These are phyloP conservation scores for Notocelia uddmanniana DNA, from an alignment of 2,888 invertebrate genomes.

Conservation along the genomic window DNA sequence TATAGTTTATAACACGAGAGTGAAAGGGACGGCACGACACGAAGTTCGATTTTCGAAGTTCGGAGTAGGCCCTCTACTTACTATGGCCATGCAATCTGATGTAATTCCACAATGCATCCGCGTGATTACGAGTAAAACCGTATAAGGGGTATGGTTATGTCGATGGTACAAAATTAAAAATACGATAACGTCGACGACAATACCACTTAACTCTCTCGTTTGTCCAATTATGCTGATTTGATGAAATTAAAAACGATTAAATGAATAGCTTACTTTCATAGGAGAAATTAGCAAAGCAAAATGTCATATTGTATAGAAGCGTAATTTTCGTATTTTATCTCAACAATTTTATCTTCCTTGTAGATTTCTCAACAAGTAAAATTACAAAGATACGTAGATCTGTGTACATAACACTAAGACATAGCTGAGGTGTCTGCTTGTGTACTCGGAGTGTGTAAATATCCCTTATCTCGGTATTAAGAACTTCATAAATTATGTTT, in stretches of 20 bases:
- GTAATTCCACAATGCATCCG: no score
- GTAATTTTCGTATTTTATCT: constrained; percentile 31
- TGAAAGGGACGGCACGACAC: no score
- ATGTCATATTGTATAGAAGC: constrained; percentile 60
- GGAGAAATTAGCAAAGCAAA: constrained; percentile 59
- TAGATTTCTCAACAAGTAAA: constrained; percentile 80
- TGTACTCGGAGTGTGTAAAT: constrained; percentile 81
- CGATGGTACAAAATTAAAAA: no score
- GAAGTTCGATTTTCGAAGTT: no score
- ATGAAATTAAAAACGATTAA: not conserved
- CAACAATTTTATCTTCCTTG: constrained; percentile 70
- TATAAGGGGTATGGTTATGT: no score
- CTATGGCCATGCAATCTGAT: no score
- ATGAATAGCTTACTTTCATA: constrained; percentile 47
- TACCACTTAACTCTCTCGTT: not conserved
- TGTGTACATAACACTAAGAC: constrained; percentile 80
- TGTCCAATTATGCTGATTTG: not conserved
- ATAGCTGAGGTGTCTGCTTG: constrained; percentile 77
- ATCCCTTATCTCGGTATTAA: constrained; percentile 82
- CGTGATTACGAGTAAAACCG: no score
- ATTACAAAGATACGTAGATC: constrained; percentile 80
- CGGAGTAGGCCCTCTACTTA: no score
- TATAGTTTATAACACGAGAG: no score
- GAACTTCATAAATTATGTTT: constrained; percentile 86
- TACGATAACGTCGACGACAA: no score